Conservation (phyloP, 2,113 vertebrate species). For the Salminus brasiliensis region DNA sequence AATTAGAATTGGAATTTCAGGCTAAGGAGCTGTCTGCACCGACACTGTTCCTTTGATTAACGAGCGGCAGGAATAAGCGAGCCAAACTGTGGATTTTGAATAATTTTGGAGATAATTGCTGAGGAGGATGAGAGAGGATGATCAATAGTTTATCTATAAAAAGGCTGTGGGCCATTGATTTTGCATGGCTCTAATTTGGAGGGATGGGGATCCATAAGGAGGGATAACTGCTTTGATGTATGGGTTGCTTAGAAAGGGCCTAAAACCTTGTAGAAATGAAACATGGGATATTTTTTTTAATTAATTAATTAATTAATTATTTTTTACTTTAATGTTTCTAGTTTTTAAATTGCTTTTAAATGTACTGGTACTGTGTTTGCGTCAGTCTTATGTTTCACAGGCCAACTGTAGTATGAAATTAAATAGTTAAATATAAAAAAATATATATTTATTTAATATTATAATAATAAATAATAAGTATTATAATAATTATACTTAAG, state of each 20-base stretch:
- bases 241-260: not conserved
- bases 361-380: no score
- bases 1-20: not conserved
- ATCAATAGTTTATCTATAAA: slow-evolving; percentile 73
- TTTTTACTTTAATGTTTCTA: no score
- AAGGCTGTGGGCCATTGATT: slow-evolving; percentile 46
- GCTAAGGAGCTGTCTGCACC: slow-evolving; percentile 11
- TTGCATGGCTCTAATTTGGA: slow-evolving; percentile 47
- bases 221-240: not conserved
- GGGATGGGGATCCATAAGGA: not conserved
- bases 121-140: slow-evolving; percentile 65
- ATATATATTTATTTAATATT: no score
- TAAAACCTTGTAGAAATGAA: not conserved
- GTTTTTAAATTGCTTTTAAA: no score
- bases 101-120: slow-evolving; percentile 78
- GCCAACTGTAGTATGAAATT: no score
- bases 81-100: slow-evolving; percentile 72
- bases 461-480: no score
- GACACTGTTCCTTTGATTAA: slow-evolving; percentile 61
- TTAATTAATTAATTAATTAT: no score
- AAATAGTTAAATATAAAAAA: no score
- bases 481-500: no score
- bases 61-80: slow-evolving; percentile 60
- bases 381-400: no score
- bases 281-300: no score